Base-by-base conservation (phyloP, 2,888 invertebrate species). In the Cataglyphis albicans region DNA sequence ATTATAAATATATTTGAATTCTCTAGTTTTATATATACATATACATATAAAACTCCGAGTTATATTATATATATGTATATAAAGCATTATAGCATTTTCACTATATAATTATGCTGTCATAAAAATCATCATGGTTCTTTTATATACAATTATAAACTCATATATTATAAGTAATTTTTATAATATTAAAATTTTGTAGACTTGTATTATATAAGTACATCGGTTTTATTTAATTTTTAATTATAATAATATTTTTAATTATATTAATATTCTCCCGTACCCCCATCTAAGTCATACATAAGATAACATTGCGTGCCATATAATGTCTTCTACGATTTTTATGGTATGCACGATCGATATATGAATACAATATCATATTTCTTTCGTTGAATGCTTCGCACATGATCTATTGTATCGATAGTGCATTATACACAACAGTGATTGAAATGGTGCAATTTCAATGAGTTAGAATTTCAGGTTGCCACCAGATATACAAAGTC, bases 361-460 rank as follows among this genome's bases (percentile, higher is more conserved):
- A 38, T 57, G 25, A n/a, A 44, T 64, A 32, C 18, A 15, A 29
- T 55, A 55, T 76, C 29, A 72, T 6, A 57, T 76, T 41, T 76
- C 76, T 18, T 57, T 57, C n/a, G 29, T 76, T 57, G 21, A 76
- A 76, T n/a, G 15, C 72, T 76, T 76, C 35, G 15, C 41, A 12
- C 25, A 32, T 21, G 15, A 72, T 70, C 55, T 57, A 5, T 57
- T 75, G 38, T 57, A 68, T 76, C 55, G 57, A 55, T 10, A 21
- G 1, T 52, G 52, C 15, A 41, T 15, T 21, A 5, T 35, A 12
- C 29, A n/a, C 29, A n/a, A 72, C 7, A 12, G 55, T 29, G 18
- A 76, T 41, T 12, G 38, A 76, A 70, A 32, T 7, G 41, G 2
- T 70, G 57, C 7, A 55, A 68, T 70, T 76, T 76, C 29, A 41